Base-by-base conservation (phyloP, 2,113 vertebrate genomes). In the Melanerpes formicivorus region DNA sequence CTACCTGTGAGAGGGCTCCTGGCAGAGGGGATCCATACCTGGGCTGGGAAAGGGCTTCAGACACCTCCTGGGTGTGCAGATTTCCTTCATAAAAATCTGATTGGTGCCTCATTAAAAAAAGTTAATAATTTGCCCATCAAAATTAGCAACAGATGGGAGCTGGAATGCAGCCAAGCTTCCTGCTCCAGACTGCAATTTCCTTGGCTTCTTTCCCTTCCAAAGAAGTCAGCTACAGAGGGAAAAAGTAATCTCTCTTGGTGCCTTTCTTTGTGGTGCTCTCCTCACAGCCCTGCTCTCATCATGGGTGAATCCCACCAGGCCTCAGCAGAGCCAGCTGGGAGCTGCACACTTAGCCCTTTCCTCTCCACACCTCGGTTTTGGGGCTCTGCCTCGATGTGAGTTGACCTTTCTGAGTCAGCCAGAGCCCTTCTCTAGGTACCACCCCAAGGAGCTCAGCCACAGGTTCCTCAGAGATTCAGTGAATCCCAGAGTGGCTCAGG, bases 91-190 rank as follows among this genome's bases (percentile, higher is more conserved):
- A 83, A 91, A 92, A 92, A 55, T 48, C 58, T 82, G 93, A 92
- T 72, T 23, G 90, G 66, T 88, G 90, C 88, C 93, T 96, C 93
- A 93, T 94, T 96, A 95, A 96, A 90, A 80, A 86, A 93, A 48
- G 92, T 81, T 89, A 93, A 92, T 96, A 76, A 96, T 94, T 77
- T 79, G 91, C 87, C 72, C 81, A 81, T 96, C 94, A 75, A 76
- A 95, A 97, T 95, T 66, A 89, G 79, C 78, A 80, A 62, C 96
- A 95, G 96, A 91, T 93, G 94, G 79, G 86, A 56, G 70, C 72
- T 96, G 96, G 96, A 65, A 55, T 3, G 21, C 62, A 22, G 84
- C 95, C 96, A 96, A 70, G 58, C 54, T 71, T 73, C 62, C 75
- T 73, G 82, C 54, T 90, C 65, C 84, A 92, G 93, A 75, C 91